Conservation (phyloP, 2,113 vertebrate species). For the Etia nguti region DNA sequence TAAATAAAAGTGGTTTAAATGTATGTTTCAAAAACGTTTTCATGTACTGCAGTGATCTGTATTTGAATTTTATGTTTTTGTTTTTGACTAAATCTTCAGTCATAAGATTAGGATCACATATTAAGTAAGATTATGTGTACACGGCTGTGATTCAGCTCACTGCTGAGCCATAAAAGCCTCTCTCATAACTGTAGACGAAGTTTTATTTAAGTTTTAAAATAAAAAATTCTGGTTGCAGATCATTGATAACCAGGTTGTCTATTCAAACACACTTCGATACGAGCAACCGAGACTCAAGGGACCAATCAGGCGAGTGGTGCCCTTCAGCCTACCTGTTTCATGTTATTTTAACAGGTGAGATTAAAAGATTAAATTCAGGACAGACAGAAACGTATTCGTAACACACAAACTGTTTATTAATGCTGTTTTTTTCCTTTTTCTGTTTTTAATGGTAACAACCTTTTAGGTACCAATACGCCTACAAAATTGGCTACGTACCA, state of each 20-base stretch:
- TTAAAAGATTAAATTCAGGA: not conserved
- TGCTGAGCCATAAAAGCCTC: not conserved
- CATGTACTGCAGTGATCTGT: not conserved
- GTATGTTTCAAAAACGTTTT: not conserved
- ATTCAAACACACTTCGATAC: slow-evolving; percentile 58
- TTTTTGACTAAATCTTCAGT: not conserved
- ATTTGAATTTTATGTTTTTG: not conserved
- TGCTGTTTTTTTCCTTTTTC: not conserved
- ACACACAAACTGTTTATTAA: not conserved
- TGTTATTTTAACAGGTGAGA: slow-evolving; percentile 69
- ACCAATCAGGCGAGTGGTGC: slow-evolving; percentile 29
- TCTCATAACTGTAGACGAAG: not conserved
- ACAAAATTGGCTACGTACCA: slow-evolving; percentile 65
- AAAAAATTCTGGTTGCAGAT: slow-evolving; percentile 25
- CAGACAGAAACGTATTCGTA: not conserved
- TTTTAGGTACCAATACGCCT: slow-evolving; percentile 65
- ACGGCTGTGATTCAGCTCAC: not conserved
- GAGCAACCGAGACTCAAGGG: slow-evolving; percentile 5
- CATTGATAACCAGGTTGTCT: slow-evolving; percentile 48
- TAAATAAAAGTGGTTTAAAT: not conserved
- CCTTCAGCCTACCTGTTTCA: slow-evolving; percentile 48
- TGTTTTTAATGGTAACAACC: not conserved
- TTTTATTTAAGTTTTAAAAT: not conserved
- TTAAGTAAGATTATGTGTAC: not conserved
- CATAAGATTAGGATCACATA: not conserved